phyloP scores from a whole-genome alignment of 1,140 invertebrate species.

The Protaetia brevitarsis region DNA sequence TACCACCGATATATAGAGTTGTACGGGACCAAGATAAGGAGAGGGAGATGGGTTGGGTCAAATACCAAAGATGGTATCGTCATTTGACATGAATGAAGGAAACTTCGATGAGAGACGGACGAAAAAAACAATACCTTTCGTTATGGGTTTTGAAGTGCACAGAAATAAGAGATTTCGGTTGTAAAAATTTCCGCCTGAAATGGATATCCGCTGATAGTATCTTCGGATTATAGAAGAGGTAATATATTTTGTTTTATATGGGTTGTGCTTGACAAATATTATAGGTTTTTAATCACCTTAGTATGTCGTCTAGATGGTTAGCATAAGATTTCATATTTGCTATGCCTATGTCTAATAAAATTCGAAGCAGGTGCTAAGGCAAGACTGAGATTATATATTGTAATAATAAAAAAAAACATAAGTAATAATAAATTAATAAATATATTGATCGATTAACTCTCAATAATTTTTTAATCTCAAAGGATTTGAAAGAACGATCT shows the following conservation, averaged over 20 bases:
- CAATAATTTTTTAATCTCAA: too few species aligned
- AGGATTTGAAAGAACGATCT: too few species aligned
- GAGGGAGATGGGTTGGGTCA: conserved; percentile 19
- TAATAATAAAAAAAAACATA: too few species aligned
- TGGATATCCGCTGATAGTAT: conserved; percentile 1
- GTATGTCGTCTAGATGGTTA: not conserved
- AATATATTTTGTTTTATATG: not conserved
- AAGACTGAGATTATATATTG: too few species aligned
- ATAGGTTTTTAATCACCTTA: conserved; percentile 1
- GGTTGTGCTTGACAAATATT: conserved; percentile 1
- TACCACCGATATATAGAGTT: conserved; percentile 19
- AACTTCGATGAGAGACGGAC: conserved; percentile 6
- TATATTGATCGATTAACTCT: too few species aligned
- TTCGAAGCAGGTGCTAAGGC: too few species aligned
- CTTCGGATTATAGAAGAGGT: not conserved
- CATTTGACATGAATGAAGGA: conserved; percentile 12
- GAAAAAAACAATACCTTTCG: not conserved
- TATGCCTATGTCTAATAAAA: too few species aligned
- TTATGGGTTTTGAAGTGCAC: not conserved
- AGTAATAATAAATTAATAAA: too few species aligned
- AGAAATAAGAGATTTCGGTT: conserved; percentile 17
- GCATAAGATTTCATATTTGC: too few species aligned
- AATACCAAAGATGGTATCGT: conserved; percentile 21
- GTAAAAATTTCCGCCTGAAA: conserved; percentile 14
- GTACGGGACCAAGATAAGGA: conserved; percentile 17